These are phyloP conservation scores for Channallabes apus DNA, from an alignment of 2,797 vertebrate species.

Conservation along the genomic window DNA sequence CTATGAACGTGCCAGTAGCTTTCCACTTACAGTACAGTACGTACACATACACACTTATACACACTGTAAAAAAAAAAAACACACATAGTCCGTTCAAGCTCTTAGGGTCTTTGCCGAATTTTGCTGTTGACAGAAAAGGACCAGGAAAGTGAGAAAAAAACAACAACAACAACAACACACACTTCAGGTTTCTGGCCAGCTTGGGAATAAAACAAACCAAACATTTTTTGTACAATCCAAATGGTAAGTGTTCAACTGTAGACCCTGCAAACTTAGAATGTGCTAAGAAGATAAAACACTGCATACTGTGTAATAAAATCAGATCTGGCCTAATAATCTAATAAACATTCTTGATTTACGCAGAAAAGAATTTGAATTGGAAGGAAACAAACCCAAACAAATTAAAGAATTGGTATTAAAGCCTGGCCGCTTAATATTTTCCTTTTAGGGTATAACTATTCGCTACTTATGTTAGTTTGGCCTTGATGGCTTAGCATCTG, in stretches of 20 bases:
- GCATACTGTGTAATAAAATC: background rate
- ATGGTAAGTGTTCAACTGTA: background rate
- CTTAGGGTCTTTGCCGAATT: background rate
- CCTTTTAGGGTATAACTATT: background rate
- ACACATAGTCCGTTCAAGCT: background rate
- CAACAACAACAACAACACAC: background rate
- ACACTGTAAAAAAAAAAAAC: background rate
- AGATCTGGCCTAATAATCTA: background rate
- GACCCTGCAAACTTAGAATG: background rate
- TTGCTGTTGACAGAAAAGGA: background rate
- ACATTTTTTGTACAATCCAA: background rate
- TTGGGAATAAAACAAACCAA: background rate
- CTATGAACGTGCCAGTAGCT: slow-evolving; percentile 30
- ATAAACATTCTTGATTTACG: background rate
- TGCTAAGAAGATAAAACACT: background rate
- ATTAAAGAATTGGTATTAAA: no score
- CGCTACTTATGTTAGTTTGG: background rate
- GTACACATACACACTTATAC: background rate
- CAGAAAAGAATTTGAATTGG: background rate
- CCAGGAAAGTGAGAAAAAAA: background rate
- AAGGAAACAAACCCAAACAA: background rate
- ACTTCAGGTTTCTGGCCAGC: background rate
- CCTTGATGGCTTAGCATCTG: background rate
- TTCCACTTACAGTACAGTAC: slow-evolving; percentile 27
- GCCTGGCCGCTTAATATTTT: background rate